Conservation (phyloP, 2,113 vertebrate genomes). For the Rostratula benghalensis region DNA sequence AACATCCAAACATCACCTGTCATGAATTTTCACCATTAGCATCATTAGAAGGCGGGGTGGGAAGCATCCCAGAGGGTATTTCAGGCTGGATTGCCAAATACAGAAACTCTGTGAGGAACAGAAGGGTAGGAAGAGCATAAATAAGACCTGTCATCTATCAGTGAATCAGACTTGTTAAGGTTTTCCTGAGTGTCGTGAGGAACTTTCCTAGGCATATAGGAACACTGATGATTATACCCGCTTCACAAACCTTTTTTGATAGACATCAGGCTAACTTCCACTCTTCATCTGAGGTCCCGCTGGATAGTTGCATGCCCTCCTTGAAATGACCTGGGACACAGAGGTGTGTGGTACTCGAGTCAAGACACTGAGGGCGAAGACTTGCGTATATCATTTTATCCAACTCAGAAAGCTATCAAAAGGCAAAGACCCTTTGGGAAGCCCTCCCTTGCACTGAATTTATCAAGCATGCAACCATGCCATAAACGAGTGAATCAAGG, state of each 20-base stretch:
- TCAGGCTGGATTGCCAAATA: not conserved
- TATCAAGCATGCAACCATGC: not conserved
- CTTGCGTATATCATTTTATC: not conserved
- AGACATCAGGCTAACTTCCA: not conserved
- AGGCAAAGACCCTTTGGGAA: not conserved
- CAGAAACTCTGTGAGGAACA: not conserved
- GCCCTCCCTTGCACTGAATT: not conserved
- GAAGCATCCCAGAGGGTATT: not conserved
- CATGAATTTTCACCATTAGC: not conserved
- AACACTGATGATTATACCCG: fast-evolving
- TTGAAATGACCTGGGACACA: not conserved
- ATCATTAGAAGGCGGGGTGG: not conserved
- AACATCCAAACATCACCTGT: not conserved
- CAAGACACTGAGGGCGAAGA: not conserved
- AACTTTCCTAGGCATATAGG: not conserved
- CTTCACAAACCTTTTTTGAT: not conserved
- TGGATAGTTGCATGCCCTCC: not conserved
- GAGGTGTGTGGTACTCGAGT: not conserved
- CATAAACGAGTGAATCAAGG: not conserved
- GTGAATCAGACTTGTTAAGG: not conserved
- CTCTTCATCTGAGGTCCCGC: not conserved
- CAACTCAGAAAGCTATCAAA: not conserved
- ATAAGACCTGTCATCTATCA: not conserved
- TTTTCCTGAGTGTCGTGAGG: not conserved
- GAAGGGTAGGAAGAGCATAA: not conserved